Conservation (phyloP, 2,888 invertebrate species). For the Agrotis clavis region DNA sequence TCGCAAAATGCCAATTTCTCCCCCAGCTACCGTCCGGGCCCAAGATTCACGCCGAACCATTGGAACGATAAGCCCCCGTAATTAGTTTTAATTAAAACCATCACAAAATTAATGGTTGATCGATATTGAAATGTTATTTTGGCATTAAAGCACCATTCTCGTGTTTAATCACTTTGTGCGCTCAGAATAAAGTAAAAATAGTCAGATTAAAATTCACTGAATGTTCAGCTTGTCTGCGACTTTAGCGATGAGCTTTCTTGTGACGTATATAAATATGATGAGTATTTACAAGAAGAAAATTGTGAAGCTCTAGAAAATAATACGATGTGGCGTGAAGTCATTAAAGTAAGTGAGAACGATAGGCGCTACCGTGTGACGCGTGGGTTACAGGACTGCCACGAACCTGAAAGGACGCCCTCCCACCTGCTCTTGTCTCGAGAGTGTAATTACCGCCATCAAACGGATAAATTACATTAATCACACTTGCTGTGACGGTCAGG, state of each 20-base stretch:
- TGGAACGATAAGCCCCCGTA: constrained; percentile 82
- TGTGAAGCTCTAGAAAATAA: constrained; percentile 16
- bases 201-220: constrained; percentile 51
- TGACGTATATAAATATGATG: constrained; percentile 30
- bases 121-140: constrained; percentile 69
- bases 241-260: constrained; percentile 52
- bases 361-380: constrained; percentile 41
- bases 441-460: constrained; percentile 82
- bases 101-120: constrained; percentile 76
- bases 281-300: constrained; percentile 29
- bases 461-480: constrained; percentile 87
- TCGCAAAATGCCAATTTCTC: constrained; percentile 84
- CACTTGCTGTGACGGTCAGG: constrained; percentile 82
- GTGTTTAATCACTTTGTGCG: constrained; percentile 54
- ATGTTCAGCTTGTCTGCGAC: constrained; percentile 54
- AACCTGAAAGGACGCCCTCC: constrained; percentile 54
- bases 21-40: constrained; percentile 75
- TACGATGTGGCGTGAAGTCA: constrained; percentile 67
- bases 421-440: constrained; percentile 74
- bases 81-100: constrained; percentile 89
- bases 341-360: constrained; percentile 75
- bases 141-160: constrained; percentile 62
- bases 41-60: constrained; percentile 80
- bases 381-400: constrained; percentile 25
- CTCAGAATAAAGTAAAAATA: constrained; percentile 35